phyloP scores from a whole-genome alignment of 2,797 vertebrate genomes.

The Pelobates cultripes region DNA sequence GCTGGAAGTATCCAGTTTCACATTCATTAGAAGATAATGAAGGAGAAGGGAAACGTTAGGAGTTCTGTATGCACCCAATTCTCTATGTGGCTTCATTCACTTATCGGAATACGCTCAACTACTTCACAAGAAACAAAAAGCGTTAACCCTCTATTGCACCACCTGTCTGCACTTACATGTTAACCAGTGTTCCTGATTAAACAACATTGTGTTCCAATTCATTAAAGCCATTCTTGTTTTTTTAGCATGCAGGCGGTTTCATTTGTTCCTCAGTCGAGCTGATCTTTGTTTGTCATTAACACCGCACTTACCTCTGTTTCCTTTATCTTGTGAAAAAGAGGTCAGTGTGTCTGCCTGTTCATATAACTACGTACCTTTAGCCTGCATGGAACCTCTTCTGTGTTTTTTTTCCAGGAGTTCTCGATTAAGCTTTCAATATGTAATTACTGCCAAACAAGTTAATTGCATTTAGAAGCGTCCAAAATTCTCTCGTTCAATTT shows the following conservation, averaged over 20 bases:
- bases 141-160: slow-evolving; percentile 65
- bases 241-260: slow-evolving; percentile 63
- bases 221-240: slow-evolving; percentile 60
- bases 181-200: slow-evolving; percentile 59
- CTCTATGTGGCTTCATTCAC: slow-evolving; percentile 62
- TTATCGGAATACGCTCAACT: slow-evolving; percentile 65
- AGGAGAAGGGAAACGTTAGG: slow-evolving; percentile 61
- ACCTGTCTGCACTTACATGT: slow-evolving; percentile 75
- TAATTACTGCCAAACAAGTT: slow-evolving; percentile 87
- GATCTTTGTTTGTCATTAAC: slow-evolving; percentile 69
- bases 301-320: slow-evolving; percentile 61
- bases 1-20: slow-evolving; percentile 61
- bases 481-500: slow-evolving; percentile 78
- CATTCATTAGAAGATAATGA: slow-evolving; percentile 61
- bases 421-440: slow-evolving; percentile 85
- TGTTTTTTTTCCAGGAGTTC: slow-evolving; percentile 75
- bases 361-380: slow-evolving; percentile 67
- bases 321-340: slow-evolving; percentile 66
- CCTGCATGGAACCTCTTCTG: slow-evolving; percentile 67
- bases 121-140: slow-evolving; percentile 67
- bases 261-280: slow-evolving; percentile 62
- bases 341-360: slow-evolving; percentile 69
- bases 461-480: slow-evolving; percentile 81
- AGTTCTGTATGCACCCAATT: slow-evolving; percentile 58
- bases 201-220: slow-evolving; percentile 63